Base-by-base conservation (phyloP, 1,140 invertebrate genomes). In the Lethrus apterus region DNA sequence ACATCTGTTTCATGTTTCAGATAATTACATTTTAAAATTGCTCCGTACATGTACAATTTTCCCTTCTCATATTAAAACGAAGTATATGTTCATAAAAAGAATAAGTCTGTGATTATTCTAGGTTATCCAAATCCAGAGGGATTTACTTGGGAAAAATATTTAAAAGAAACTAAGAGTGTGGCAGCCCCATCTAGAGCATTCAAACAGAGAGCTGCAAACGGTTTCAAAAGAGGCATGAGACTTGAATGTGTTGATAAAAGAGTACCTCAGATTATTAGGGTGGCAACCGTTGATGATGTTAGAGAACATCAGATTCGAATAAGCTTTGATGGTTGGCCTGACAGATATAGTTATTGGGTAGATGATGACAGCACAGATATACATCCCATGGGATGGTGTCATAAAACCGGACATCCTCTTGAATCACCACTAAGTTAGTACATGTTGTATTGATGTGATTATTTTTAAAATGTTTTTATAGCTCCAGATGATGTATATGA, bases 291-390 rank as follows among this genome's bases (percentile, higher is more conserved):
- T 2, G 77, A 76, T 46, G 84, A 86, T 34, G 80, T 89, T 10
- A 78, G 79, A 58, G 80, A 79, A 2, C 81, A 86, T 65, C 79
- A 83, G 63, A 73, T 95, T 13, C 80, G 84, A 59, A 80, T 97
- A 40, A 80, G 88, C 58, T 93, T 94, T 69, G 92, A 95, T 68
- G 91, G 91, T 7, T 96, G 92, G 89, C 80, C 83, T 1, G 78
- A 82, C 52, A 78, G 80, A 47, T 89, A 92, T 65, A 83, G 86
- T 49, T 91, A 84, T 64, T 94, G 89, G 89, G 69, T 93, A 50
- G 84, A 93, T 62, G 90, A 94, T 64, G 89, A 95, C 69, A 88
- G 81, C 49, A 76, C 84, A 0, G 88, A 93, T 67, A 81, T 97
- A 56, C 91, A 95, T 75, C 91, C 91, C 10, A 77, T 87, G 53